Conservation (phyloP, 2,888 invertebrate genomes). For the Philereme vetulata region DNA sequence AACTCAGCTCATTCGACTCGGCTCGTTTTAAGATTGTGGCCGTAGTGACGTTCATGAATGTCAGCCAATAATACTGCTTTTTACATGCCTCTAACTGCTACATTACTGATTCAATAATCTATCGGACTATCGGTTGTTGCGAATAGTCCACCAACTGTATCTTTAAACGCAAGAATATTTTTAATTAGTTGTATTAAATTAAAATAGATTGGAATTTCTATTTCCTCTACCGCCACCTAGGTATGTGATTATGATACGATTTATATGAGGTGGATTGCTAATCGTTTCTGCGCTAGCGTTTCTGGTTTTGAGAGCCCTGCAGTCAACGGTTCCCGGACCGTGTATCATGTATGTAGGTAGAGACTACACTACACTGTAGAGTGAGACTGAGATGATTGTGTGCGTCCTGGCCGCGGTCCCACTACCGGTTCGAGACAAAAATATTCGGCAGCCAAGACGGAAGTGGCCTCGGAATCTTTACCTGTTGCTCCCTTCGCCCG, state of each 20-base stretch:
- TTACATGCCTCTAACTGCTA: constrained; percentile 11
- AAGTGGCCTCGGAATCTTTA: constrained; percentile 84
- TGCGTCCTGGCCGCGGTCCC: constrained; percentile 78
- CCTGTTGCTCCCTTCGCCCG: constrained; percentile 83
- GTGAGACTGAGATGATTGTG: constrained; percentile 61
- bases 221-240: background rate
- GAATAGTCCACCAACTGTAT: constrained; percentile 2
- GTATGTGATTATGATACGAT: constrained; percentile 24
- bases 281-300: constrained; percentile 40
- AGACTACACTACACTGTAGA: constrained; percentile 45
- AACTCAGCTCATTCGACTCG: constrained; percentile 68
- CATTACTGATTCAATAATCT: constrained; percentile 6
- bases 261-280: constrained; percentile 37
- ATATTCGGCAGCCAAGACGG: constrained; percentile 84
- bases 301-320: constrained; percentile 41
- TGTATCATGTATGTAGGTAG: constrained; percentile 43
- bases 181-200: constrained; percentile 9
- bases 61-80: constrained; percentile 23
- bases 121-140: constrained; percentile 5
- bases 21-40: constrained; percentile 53
- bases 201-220: constrained; percentile 12
- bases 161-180: constrained; percentile 1
- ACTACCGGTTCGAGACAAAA: constrained; percentile 84
- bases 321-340: constrained; percentile 46
- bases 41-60: constrained; percentile 44